Evolutionary conservation across 2,888 invertebrate genomes (phyloP), one percentile per base, ranked within the genome.

Genomic region (Subacronicta megacephala): DNA sequence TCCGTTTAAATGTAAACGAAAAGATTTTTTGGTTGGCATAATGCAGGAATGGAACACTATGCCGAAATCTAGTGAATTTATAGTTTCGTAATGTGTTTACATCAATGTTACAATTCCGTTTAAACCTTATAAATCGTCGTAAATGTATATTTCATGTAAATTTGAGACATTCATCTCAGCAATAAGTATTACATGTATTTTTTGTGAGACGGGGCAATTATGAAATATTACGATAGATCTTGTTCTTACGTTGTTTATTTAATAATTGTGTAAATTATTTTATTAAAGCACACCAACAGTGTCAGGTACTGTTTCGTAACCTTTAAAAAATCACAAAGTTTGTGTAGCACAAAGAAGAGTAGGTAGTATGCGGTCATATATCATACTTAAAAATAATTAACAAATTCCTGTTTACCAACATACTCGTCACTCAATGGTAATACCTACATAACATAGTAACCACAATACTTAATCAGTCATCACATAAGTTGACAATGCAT

Each of bases 131-230:
- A 62, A 62, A 63, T 41, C 3, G 44, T 9, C 38, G 12, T 44
- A 26, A 54, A 64, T 68, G 57, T 43, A 26, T 37, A 46, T 65
- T 62, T 56, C 40, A 65, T 73, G 65, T 50, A 37, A 72, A 72
- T 72, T 42, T 44, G 20, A 35, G 15, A 51, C 44, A 55, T 67
- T 45, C 15, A 18, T 54, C 15, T 3, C 31, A 10, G 26, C 26
- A 26, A 18, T 2, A 2, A 4, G 10, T 26, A 26, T 26, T 26
- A 26, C 26, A 3, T 26, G 26, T 0, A 23, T 23, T 23, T 40
- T 40, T 46, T 44, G 35, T 36, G 13, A 70, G 46, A 51, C 42
- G 37, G 42, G 15, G 46, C 37, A 51, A 56, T 56, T 67, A 43
- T 47, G 49, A 54, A 53, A 55, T 56, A 41, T 55, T 55, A 41